A percentile compares a stretch with the other conserved stretches of the same genome.
Evolutionary conservation across 2,113 vertebrate species (phyloP).

Genomic region (Psittacula cyanocephala): DNA sequence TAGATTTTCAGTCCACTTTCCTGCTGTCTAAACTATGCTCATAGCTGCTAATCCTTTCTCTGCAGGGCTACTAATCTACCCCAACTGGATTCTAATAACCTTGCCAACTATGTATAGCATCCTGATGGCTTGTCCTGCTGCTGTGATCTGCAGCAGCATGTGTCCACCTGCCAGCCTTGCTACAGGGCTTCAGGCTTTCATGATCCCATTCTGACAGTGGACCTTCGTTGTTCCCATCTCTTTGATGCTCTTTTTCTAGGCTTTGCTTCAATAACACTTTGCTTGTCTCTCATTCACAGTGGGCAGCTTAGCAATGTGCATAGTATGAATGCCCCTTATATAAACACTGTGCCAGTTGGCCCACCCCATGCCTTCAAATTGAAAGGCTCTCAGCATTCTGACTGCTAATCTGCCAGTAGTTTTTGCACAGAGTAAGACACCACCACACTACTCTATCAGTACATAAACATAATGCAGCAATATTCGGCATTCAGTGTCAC

Average conservation of each 20-base stretch:
- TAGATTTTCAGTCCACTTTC: not conserved
- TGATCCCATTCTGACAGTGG: not conserved
- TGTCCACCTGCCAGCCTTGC: slow-evolving; percentile 30
- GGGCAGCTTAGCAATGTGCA: not conserved
- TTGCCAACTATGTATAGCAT: slow-evolving; percentile 19
- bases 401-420: not conserved
- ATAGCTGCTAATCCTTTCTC: slow-evolving; percentile 42
- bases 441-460: not conserved
- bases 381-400: slow-evolving; percentile 13
- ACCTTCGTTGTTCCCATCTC: not conserved
- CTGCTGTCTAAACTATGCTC: not conserved
- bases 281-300: slow-evolving; percentile 29
- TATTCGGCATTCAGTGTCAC: not conserved
- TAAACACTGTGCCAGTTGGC: slow-evolving; percentile 26
- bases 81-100: slow-evolving; percentile 40
- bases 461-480: not conserved
- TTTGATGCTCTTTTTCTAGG: slow-evolving; percentile 48
- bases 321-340: slow-evolving; percentile 14
- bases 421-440: not conserved
- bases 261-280: slow-evolving; percentile 40
- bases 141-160: slow-evolving; percentile 23
- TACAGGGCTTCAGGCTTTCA: slow-evolving; percentile 32
- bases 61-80: slow-evolving; percentile 31
- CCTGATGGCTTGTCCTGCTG: slow-evolving; percentile 35
- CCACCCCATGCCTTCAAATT: not conserved